Evolutionary conservation across 2,888 invertebrate species (phyloP).

Genomic region (Calameuta filiformis): DNA sequence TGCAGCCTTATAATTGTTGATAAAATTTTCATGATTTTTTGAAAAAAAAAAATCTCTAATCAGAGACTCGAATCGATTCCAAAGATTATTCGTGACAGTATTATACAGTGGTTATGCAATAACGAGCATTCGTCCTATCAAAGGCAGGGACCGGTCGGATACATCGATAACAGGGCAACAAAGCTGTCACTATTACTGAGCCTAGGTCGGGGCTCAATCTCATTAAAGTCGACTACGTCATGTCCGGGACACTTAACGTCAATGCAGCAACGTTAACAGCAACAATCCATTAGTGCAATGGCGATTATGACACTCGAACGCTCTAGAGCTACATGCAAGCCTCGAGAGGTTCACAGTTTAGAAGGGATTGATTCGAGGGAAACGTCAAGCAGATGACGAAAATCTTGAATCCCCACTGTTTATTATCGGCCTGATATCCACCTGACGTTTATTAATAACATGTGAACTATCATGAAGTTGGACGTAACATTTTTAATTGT

Average conservation of each 20-base stretch:
- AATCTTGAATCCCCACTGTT: background rate
- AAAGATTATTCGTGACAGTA: background rate
- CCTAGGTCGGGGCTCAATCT: background rate
- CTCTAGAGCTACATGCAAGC: background rate
- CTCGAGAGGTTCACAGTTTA: background rate
- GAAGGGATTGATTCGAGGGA: background rate
- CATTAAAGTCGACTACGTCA: background rate
- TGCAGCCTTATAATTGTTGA: too few species aligned
- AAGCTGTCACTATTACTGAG: background rate
- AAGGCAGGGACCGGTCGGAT: background rate
- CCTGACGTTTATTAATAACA: too few species aligned
- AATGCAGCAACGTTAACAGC: slow-evolving; percentile 3
- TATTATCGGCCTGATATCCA: too few species aligned
- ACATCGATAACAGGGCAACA: background rate
- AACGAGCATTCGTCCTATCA: background rate
- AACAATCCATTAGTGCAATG: slow-evolving; percentile 27
- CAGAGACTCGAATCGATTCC: background rate
- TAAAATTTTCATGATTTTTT: background rate
- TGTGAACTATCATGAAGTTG: too few species aligned
- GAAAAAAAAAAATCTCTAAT: background rate
- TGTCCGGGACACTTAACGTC: background rate
- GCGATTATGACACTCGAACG: slow-evolving; percentile 30
- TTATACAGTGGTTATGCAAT: background rate
- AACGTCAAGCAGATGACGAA: too few species aligned
- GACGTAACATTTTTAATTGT: too few species aligned